Base-by-base conservation (phyloP, 2,888 invertebrate species). In the Oscheius sp. region DNA sequence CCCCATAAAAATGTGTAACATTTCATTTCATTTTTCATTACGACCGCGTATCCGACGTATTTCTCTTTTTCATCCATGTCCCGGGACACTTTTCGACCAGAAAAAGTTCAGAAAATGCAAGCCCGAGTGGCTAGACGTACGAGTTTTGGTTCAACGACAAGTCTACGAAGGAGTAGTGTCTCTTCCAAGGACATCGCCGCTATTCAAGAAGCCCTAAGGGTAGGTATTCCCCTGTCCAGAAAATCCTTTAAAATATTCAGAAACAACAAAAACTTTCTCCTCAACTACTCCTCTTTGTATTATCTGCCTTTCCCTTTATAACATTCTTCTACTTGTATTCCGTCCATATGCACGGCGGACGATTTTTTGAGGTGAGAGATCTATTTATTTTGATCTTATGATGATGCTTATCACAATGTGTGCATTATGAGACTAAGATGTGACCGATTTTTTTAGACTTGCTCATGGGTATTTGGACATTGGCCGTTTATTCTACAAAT, bases 181-280 rank as follows among this genome's bases (percentile, higher is more conserved):
- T 81, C 81, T 3, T 77, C 78, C 45, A 81, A 79, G 46, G 81
- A 81, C 69, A 79, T 81, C 23, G 69, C 68, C 12, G 78, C 75
- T 0, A 66, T 81, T 2, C 81, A 81, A 63, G 74, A 74, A 64
- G 74, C 81, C 0, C 43, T 81, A 9, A 76, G 79, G 77, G 81
- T 78, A 58, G 16, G 16, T n/a, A 55, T 5, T 25, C 23, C 21
- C 21, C 5, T n/a, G n/a, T n/a, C 9, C 23, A 27, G 27, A 68
- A 6, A 7, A 27, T 49, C 13, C 29, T 9, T 53, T 52, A 52
- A 1, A 16, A 0, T 6, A 73, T 76, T n/a, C 72, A 81, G 79
- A 81, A 80, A 63, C 81, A 81, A 53, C 79, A 79, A 66, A 73
- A 69, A 68, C 41, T 81, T 16, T 78, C 79, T 0, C 56, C 75